Evolutionary conservation across 2,888 invertebrate species (phyloP).

Genomic region (Tachina lurida): DNA sequence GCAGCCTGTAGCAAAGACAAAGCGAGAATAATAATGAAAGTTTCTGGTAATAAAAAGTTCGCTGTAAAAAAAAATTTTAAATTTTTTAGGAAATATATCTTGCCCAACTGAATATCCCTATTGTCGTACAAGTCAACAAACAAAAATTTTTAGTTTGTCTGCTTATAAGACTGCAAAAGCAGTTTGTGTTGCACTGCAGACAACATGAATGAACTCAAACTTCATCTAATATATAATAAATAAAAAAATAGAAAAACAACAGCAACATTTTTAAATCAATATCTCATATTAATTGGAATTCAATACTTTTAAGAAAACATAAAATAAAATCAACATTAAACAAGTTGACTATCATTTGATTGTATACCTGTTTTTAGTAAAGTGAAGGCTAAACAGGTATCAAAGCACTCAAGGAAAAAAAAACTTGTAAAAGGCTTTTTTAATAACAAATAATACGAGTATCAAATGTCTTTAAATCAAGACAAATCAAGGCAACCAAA

Average conservation of each 20-base stretch:
- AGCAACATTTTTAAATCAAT: slow-evolving; percentile 46
- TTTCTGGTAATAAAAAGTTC: too few relatives aligned
- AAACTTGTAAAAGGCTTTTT: neutral
- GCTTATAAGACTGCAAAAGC: neutral
- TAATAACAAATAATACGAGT: neutral
- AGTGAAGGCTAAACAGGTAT: neutral
- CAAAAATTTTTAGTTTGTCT: neutral
- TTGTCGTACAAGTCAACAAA: neutral
- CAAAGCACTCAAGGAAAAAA: neutral
- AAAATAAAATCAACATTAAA: slow-evolving; percentile 7
- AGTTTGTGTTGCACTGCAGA: slow-evolving; percentile 9
- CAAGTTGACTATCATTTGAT: slow-evolving; percentile 11
- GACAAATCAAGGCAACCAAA: neutral
- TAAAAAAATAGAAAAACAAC: neutral
- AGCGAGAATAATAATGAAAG: too few relatives aligned
- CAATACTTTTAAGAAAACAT: slow-evolving; percentile 23
- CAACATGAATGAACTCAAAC: neutral
- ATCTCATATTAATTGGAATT: slow-evolving; percentile 51
- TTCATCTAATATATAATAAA: neutral
- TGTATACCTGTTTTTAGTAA: slow-evolving; percentile 4
- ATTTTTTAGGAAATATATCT: neutral
- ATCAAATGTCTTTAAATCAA: neutral
- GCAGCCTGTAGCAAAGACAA: too few relatives aligned
- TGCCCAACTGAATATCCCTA: slow-evolving; percentile 24
- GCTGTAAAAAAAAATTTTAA: too few relatives aligned